Evolutionary conservation across 1,140 invertebrate genomes (phyloP).

Genomic region (Drosophila ironensis): DNA sequence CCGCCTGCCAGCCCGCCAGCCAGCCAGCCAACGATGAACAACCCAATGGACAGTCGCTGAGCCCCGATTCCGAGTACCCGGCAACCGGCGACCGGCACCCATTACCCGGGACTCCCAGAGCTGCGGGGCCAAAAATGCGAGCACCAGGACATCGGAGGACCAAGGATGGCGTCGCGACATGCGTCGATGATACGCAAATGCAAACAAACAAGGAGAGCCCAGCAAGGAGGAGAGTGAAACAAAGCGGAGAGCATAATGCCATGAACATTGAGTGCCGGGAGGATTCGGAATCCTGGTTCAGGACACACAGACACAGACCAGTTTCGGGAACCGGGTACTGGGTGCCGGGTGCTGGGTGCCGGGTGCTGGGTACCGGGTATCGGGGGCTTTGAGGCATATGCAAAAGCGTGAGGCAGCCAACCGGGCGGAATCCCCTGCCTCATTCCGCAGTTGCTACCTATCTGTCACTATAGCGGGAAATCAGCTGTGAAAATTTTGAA

Average conservation of each 20-base stretch:
- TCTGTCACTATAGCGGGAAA: conserved; percentile 56
- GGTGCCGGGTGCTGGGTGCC: not conserved
- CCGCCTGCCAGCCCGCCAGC: not conserved
- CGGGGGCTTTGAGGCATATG: conserved; percentile 63
- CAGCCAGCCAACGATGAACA: not conserved
- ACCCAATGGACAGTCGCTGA: conserved; percentile 17
- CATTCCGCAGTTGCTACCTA: conserved; percentile 24
- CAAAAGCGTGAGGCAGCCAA: conserved; percentile 66
- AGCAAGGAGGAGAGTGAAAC: conserved; percentile 17
- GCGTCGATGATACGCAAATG: conserved; percentile 79
- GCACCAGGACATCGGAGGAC: conserved; percentile 32
- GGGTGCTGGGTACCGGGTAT: not conserved
- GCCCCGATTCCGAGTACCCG: conserved; percentile 4
- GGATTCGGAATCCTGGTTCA: not conserved
- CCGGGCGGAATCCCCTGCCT: conserved; percentile 48
- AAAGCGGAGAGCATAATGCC: conserved; percentile 48
- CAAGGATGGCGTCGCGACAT: conserved; percentile 64
- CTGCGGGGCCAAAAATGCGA: conserved; percentile 16
- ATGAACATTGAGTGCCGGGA: conserved; percentile 50
- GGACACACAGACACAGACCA: too few species aligned
- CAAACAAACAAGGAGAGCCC: conserved; percentile 64
- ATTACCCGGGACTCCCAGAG: conserved; percentile 2
- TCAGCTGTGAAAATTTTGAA: conserved; percentile 82
- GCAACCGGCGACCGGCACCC: not conserved
- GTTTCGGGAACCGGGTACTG: too few species aligned